Percentiles rank a stretch among this genome's conserved stretches.
phyloP scores from a whole-genome alignment of 2,888 invertebrate species.

The Volucella bombylans region DNA sequence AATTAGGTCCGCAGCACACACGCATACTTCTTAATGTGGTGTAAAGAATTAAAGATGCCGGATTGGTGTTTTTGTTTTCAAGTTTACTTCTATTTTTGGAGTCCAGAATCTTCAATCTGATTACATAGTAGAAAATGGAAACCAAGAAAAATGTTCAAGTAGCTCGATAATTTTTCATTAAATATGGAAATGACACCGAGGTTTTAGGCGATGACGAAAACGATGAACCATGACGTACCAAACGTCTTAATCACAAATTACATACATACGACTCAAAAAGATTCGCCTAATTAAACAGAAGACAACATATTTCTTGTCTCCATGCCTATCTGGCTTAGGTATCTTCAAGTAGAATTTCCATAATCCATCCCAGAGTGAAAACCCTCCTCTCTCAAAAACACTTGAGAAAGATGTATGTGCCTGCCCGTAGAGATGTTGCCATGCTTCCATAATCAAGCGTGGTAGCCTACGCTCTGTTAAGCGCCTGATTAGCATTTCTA shows the following conservation, averaged over 20 bases:
- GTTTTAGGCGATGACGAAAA: neutral
- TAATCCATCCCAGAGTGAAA: conserved; percentile 34
- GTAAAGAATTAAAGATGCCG: conserved; percentile 27
- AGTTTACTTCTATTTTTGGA: conserved; percentile 1
- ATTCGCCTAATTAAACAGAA: conserved; percentile 37
- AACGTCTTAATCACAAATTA: conserved; percentile 42
- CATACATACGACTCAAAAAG: neutral
- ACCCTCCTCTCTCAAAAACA: neutral
- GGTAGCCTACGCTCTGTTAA: conserved; percentile 37
- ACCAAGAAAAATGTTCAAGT: neutral
- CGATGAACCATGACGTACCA: neutral
- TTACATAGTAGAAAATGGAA: neutral
- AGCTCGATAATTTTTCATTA: conserved; percentile 42
- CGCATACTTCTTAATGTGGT: conserved; percentile 10
- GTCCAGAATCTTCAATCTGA: neutral
- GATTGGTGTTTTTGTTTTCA: neutral
- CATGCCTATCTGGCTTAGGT: neutral
- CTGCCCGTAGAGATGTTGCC: too few species aligned
- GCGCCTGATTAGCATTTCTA: conserved; percentile 60
- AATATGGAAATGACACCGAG: conserved; percentile 40
- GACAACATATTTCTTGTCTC: conserved; percentile 20
- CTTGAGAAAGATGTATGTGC: neutral
- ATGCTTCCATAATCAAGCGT: conserved; percentile 16
- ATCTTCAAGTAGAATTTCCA: conserved; percentile 43
- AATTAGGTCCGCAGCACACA: conserved; percentile 16